Percentiles rank a stretch among this genome's conserved stretches.
phyloP scores from a whole-genome alignment of 2,797 vertebrate genomes.

The Loris lydekkerianus region DNA sequence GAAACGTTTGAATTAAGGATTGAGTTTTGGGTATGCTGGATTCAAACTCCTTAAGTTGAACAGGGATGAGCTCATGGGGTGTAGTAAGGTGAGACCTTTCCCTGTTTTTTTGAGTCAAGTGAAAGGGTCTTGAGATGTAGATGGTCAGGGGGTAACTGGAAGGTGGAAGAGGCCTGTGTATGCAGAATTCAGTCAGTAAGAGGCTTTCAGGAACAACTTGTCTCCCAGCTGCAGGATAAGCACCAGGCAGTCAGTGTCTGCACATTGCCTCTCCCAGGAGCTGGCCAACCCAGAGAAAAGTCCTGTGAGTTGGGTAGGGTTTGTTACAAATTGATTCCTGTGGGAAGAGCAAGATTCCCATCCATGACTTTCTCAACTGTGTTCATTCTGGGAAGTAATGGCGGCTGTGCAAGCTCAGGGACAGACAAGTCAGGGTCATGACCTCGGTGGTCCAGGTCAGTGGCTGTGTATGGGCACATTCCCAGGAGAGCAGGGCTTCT shows the following conservation, averaged over 20 bases:
- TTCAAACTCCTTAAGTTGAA: neutral
- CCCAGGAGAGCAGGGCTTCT: neutral
- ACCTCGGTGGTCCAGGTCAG: neutral
- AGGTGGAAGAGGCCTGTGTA: neutral
- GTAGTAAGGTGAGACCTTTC: neutral
- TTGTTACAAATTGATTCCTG: conserved; percentile 25
- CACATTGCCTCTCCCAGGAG: neutral
- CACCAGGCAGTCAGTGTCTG: accelerated
- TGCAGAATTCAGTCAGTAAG: neutral
- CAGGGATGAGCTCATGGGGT: neutral
- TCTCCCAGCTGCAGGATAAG: neutral
- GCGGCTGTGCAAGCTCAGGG: neutral
- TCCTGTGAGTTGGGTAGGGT: neutral
- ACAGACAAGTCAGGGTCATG: neutral
- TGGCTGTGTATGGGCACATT: neutral
- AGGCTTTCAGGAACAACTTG: neutral
- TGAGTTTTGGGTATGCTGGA: neutral
- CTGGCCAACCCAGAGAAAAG: neutral
- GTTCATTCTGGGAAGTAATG: neutral
- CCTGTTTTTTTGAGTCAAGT: neutral
- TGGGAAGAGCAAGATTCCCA: neutral
- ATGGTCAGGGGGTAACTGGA: neutral
- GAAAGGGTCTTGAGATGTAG: neutral
- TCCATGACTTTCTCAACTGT: neutral
- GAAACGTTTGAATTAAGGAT: neutral